These are phyloP conservation scores for Morphnarchus princeps DNA, from an alignment of 2,113 vertebrate species.

Conservation along the genomic window DNA sequence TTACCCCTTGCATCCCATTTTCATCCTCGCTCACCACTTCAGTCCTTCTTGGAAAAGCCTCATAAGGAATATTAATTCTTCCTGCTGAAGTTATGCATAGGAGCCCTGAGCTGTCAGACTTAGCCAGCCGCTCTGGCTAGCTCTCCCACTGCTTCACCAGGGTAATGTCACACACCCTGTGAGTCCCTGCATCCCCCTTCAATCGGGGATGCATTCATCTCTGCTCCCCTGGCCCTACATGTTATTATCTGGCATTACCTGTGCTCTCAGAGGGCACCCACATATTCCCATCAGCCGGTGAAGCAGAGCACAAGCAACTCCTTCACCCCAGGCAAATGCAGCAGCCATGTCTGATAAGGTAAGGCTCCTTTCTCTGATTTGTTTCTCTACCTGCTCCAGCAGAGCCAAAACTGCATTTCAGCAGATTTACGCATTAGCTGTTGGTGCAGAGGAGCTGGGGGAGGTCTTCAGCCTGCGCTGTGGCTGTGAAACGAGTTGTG, in stretches of 20 bases:
- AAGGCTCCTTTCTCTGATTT: not conserved
- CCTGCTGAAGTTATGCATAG: not conserved
- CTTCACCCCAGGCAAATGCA: not conserved
- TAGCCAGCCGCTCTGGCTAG: not conserved
- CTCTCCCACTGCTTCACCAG: not conserved
- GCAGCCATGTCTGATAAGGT: not conserved
- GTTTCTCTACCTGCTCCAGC: not conserved
- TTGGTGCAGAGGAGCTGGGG: not conserved
- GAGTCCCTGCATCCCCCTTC: not conserved
- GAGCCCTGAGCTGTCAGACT: not conserved
- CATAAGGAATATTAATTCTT: not conserved
- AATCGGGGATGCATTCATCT: not conserved
- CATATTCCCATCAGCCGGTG: fast-evolving
- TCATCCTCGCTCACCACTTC: not conserved
- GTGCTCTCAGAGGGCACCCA: not conserved
- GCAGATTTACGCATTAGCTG: not conserved
- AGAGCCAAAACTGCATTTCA: not conserved
- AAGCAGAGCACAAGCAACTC: not conserved
- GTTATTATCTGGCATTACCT: not conserved
- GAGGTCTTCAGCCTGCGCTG: not conserved
- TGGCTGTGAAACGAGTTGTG: not conserved
- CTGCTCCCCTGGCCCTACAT: not conserved
- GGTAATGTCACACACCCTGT: not conserved
- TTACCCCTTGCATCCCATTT: not conserved
- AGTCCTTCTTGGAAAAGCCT: not conserved